phyloP scores from a whole-genome alignment of 2,888 invertebrate genomes.

The Epinotia demarniana region DNA sequence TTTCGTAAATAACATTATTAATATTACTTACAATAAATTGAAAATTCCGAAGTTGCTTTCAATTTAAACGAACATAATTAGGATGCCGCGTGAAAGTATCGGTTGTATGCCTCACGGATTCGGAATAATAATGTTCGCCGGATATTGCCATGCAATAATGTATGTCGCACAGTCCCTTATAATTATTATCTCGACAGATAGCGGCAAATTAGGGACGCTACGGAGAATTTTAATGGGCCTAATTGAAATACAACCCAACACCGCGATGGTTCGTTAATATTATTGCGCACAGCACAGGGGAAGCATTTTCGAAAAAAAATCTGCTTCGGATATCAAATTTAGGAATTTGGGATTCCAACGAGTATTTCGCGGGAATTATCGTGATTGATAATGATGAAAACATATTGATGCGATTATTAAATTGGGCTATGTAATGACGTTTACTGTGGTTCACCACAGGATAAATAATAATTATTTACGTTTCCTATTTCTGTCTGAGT shows the following conservation, averaged over 20 bases:
- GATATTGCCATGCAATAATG: not conserved
- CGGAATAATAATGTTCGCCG: not conserved
- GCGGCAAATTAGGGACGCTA: constrained; percentile 25
- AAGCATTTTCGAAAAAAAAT: constrained; percentile 1
- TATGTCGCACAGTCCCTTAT: not conserved
- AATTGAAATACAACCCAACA: constrained; percentile 28
- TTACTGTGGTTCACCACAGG: no score
- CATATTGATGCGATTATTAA: not conserved
- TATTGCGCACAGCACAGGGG: constrained; percentile 3
- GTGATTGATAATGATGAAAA: not conserved
- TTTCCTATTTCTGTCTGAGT: no score
- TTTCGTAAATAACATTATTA: no score
- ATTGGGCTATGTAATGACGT: no score
- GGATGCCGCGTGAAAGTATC: not conserved
- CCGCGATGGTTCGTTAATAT: constrained; percentile 5
- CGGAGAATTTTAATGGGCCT: constrained; percentile 29
- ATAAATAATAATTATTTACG: no score
- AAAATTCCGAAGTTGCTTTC: not conserved
- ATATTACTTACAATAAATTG: not conserved
- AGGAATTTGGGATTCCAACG: not conserved
- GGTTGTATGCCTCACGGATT: not conserved
- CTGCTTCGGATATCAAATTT: not conserved
- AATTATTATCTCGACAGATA: constrained; percentile 11
- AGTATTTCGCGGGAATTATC: not conserved
- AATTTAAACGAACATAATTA: not conserved